These are phyloP conservation scores for Liopterus haemorrhoidalis DNA, from an alignment of 2,888 invertebrate genomes.

Conservation along the genomic window DNA sequence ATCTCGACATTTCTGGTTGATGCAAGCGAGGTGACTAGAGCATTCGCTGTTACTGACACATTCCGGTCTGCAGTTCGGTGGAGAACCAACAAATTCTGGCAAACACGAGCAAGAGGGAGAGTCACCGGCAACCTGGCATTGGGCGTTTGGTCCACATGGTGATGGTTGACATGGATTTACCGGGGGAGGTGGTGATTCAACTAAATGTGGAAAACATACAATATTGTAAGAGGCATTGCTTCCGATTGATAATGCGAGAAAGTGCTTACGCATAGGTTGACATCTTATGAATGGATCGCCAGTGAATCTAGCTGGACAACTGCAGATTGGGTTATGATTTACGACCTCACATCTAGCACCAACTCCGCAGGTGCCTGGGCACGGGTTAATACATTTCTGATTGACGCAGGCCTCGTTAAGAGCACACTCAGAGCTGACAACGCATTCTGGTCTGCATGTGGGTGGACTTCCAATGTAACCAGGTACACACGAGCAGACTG, in stretches of 20 bases:
- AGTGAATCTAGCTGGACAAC: constrained; percentile 44
- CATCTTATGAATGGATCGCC: constrained; percentile 64
- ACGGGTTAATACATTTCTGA: constrained; percentile 11
- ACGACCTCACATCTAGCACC: constrained; percentile 9
- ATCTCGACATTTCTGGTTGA: constrained; percentile 69
- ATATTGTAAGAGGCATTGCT: background rate
- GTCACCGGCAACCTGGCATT: constrained; percentile 62
- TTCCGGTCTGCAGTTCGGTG: constrained; percentile 74
- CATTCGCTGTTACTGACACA: constrained; percentile 75
- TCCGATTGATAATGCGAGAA: constrained; percentile 33
- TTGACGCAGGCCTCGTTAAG: constrained; percentile 37
- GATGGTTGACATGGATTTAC: constrained; percentile 69
- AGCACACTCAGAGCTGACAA: constrained; percentile 62
- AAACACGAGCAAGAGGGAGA: constrained; percentile 71
- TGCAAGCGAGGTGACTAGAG: constrained; percentile 61
- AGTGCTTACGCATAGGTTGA: constrained; percentile 51
- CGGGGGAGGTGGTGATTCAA: constrained; percentile 41
- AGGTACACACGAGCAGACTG: constrained; percentile 63
- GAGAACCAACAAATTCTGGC: constrained; percentile 59
- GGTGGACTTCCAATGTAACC: constrained; percentile 61
- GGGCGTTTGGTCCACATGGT: constrained; percentile 74
- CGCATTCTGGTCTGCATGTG: constrained; percentile 64
- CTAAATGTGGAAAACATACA: too few species aligned
- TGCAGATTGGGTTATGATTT: constrained; percentile 10
- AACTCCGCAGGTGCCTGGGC: constrained; percentile 9